A percentile compares a stretch with the other conserved stretches of the same genome.
Evolutionary conservation across 1,140 invertebrate genomes (phyloP).

Genomic region (Drosophila littoralis): DNA sequence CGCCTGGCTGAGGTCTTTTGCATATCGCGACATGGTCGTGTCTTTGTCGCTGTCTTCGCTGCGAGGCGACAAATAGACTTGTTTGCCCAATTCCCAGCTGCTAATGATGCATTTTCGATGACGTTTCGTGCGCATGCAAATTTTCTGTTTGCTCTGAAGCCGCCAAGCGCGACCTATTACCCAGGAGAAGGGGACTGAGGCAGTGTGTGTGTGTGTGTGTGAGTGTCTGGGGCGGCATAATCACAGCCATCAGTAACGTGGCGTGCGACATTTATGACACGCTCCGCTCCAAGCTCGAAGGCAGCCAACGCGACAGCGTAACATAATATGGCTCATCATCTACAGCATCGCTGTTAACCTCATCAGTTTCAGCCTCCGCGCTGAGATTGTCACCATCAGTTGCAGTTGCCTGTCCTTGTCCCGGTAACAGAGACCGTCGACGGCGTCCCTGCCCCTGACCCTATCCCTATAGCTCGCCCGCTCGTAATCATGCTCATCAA

Average conservation of each 20-base stretch:
- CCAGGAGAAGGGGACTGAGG: not conserved
- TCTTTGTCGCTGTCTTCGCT: constrained; percentile 31
- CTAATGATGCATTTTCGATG: constrained; percentile 81
- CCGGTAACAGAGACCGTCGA: no score
- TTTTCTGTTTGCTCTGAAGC: constrained; percentile 40
- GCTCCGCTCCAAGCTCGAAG: constrained; percentile 41
- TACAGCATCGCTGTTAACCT: constrained; percentile 65
- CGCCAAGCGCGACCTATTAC: constrained; percentile 52
- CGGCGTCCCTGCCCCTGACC: constrained; percentile 12
- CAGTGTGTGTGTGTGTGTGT: not conserved
- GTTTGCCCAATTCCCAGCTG: constrained; percentile 76
- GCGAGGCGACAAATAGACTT: constrained; percentile 77
- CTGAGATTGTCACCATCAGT: constrained; percentile 59
- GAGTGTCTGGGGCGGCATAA: constrained; percentile 36
- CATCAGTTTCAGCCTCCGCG: constrained; percentile 64
- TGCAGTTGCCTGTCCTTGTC: constrained; percentile 25
- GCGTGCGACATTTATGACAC: constrained; percentile 78
- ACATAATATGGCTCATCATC: constrained; percentile 79
- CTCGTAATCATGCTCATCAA: constrained; percentile 55
- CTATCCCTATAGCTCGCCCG: not conserved
- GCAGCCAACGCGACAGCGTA: constrained; percentile 39
- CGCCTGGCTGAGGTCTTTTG: constrained; percentile 54
- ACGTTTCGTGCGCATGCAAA: constrained; percentile 72
- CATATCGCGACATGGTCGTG: constrained; percentile 68
- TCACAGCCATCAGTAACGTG: constrained; percentile 75